Evolutionary conservation across 2,113 vertebrate species (phyloP), one percentile per base, ranked within the genome.

Genomic region (Excalfactoria chinensis): DNA sequence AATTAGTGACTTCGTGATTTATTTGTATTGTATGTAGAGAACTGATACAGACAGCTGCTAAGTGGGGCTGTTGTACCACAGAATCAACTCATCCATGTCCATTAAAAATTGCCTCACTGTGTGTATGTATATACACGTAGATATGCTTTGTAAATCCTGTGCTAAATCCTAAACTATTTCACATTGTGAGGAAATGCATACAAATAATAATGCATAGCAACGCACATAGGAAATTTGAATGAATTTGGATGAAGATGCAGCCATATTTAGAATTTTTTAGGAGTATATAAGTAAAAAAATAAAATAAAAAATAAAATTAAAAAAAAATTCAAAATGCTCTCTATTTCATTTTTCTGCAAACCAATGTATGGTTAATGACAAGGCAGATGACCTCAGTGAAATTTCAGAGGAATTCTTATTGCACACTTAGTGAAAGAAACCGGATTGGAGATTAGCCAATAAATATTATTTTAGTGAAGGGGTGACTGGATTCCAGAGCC

Each of bases 401-500:
- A 75, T 77, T 37, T 92, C 51, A 21, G 41, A 66, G 43, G 59
- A 86, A 78, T 90, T 91, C 86, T 94, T 84, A 90, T 77, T 88
- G 59, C 32, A 19, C 25, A 81, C 10, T 49, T 63, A n/a, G 20
- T 86, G 64, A 76, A 76, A 69, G 44, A 79, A 83, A 48, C 11
- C 0, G 0, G 14, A 49, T 73, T 87, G 59, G 68, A 73, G 23
- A 64, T 95, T 94, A 87, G 89, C 77, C 75, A 91, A 25, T 56
- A 87, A 82, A 63, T 37, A 44, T 73, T 46, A 80, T 23, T 93
- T 86, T 40, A 44, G n/a, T 35, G 56, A 77, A 95, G 69, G 69
- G 92, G 68, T 93, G 81, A 19, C 56, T 93, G 89, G 84, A 94
- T 89, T 94, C 51, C 86, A 53, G 13, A 80, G 8, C n/a, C 82